These are phyloP conservation scores for Paramormyrops hopkinsi DNA, from an alignment of 2,797 vertebrate genomes.

Conservation along the genomic window DNA sequence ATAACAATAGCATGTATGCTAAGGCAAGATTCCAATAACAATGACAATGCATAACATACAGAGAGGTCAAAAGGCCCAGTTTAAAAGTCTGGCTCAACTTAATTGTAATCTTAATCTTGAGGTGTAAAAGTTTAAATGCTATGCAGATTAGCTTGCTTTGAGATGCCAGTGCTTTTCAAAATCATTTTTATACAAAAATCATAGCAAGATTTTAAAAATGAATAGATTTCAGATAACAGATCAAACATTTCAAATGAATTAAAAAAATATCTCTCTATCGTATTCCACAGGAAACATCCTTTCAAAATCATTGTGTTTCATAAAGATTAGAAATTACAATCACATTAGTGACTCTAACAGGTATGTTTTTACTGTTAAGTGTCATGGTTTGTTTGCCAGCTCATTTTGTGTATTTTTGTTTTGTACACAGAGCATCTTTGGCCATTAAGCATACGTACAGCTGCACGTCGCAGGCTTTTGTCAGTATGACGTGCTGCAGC, in stretches of 20 bases:
- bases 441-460: not conserved
- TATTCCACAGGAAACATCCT: constrained; percentile 8
- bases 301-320: constrained; percentile 1
- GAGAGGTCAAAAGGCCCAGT: not conserved
- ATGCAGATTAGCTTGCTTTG: not conserved
- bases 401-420: not conserved
- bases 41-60: not conserved
- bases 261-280: not conserved
- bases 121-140: not conserved
- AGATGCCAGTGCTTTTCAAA: not conserved
- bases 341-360: not conserved
- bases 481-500: not conserved
- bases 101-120: not conserved
- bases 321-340: not conserved
- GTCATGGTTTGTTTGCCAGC: not conserved
- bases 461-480: not conserved
- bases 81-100: not conserved
- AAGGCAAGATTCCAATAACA: not conserved
- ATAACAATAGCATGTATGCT: not conserved
- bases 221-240: not conserved
- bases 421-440: not conserved
- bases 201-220: not conserved
- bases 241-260: not conserved
- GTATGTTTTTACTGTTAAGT: not conserved
- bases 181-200: not conserved